Percentiles rank a stretch among this genome's conserved stretches.
These are phyloP conservation scores for Rosalia funebris DNA, from an alignment of 2,888 invertebrate genomes.

Conservation along the genomic window DNA sequence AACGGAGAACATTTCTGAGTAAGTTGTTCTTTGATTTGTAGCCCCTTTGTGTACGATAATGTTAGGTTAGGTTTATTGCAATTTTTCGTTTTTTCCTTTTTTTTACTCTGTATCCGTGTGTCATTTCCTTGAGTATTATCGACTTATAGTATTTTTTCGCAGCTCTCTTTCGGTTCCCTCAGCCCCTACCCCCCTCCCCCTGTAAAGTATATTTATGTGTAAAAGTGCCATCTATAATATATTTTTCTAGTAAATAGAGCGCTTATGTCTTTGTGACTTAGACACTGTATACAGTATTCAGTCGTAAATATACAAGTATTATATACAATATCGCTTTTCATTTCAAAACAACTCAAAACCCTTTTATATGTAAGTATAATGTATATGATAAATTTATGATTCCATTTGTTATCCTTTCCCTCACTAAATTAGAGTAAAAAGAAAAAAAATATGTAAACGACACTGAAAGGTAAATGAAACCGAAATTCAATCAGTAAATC, in stretches of 20 bases:
- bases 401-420: too few species aligned
- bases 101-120: slow-evolving; percentile 33
- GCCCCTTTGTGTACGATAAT: slow-evolving; percentile 37
- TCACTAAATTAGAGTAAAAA: too few species aligned
- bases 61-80: slow-evolving; percentile 32
- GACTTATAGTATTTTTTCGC: slow-evolving; percentile 33
- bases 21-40: slow-evolving; percentile 39
- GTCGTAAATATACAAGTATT: slow-evolving; percentile 64
- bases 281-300: slow-evolving; percentile 66
- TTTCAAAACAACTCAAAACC: too few species aligned
- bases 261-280: slow-evolving; percentile 65
- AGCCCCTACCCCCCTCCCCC: slow-evolving; percentile 33
- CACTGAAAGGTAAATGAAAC: too few species aligned
- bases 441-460: too few species aligned
- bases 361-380: too few species aligned
- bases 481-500: too few species aligned
- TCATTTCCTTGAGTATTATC: slow-evolving; percentile 36
- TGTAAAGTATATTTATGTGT: slow-evolving; percentile 60
- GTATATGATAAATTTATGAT: too few species aligned
- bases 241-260: slow-evolving; percentile 66
- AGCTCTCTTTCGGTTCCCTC: slow-evolving; percentile 34
- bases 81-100: slow-evolving; percentile 26
- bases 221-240: slow-evolving; percentile 66
- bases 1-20: slow-evolving; percentile 25
- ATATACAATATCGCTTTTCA: slow-evolving; percentile 45